A percentile compares a stretch with the other conserved stretches of the same genome.
phyloP scores from a whole-genome alignment of 2,113 vertebrate genomes.

The Rhinoptilus africanus region DNA sequence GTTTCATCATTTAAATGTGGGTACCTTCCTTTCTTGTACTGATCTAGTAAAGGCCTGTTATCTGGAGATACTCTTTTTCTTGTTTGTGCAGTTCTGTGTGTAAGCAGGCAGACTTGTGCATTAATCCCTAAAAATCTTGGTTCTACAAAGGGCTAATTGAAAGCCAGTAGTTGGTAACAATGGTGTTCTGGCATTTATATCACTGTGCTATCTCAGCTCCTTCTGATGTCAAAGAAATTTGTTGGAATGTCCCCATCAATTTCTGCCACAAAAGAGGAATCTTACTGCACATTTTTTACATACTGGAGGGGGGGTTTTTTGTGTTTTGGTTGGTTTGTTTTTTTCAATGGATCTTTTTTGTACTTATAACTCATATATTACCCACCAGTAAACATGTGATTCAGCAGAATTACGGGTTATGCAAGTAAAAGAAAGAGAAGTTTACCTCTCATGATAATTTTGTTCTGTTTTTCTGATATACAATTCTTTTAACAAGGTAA shows the following conservation, averaged over 20 bases:
- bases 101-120: background rate
- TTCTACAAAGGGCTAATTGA: background rate
- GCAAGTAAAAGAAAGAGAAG: background rate
- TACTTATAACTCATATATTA: background rate
- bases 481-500: accelerated
- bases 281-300: background rate
- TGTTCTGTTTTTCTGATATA: background rate
- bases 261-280: background rate
- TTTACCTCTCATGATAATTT: background rate
- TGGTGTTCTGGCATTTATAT: background rate
- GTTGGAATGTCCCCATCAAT: background rate
- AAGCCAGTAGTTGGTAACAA: background rate
- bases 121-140: background rate
- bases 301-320: background rate
- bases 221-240: background rate
- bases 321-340: background rate
- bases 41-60: background rate
- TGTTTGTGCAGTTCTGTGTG: background rate
- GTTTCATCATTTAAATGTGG: background rate
- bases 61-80: background rate
- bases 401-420: background rate
- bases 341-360: background rate
- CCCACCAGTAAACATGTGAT: background rate
- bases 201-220: background rate
- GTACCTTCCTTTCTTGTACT: background rate